phyloP scores from a whole-genome alignment of 2,797 vertebrate species.

The Oreochromis mossambicus region DNA sequence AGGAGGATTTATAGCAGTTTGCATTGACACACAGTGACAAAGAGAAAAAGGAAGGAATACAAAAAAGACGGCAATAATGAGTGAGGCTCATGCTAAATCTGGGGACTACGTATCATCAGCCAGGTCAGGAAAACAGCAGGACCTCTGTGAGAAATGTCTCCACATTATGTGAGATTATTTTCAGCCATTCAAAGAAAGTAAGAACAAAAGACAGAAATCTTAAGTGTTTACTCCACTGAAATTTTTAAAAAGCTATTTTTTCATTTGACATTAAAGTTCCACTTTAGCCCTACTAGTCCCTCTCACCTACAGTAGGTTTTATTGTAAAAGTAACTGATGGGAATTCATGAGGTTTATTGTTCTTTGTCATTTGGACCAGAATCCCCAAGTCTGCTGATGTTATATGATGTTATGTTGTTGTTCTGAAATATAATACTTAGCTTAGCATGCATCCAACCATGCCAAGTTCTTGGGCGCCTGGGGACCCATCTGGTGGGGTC shows the following conservation, averaged over 20 bases:
- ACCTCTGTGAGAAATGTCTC: background rate
- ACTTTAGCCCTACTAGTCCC: accelerated
- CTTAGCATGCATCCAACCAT: background rate
- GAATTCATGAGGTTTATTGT: background rate
- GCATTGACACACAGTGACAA: background rate
- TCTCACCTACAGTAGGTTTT: background rate
- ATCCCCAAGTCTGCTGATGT: background rate
- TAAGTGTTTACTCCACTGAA: background rate
- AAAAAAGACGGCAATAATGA: background rate
- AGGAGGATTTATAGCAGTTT: slow-evolving; percentile 34
- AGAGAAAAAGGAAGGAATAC: background rate
- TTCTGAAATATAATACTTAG: background rate
- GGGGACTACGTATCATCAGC: accelerated
- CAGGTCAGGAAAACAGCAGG: background rate
- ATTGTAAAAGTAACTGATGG: background rate
- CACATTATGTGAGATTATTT: background rate
- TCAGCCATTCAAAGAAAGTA: background rate
- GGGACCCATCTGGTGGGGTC: background rate
- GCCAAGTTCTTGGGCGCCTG: background rate
- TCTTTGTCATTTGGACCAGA: accelerated
- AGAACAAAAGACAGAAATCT: background rate
- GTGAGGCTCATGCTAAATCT: background rate
- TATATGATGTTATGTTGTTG: background rate
- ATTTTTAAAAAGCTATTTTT: background rate
- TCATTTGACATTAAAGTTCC: background rate